Evolutionary conservation across 1,140 invertebrate genomes (phyloP).

Genomic region (Zaprionus taronus): DNA sequence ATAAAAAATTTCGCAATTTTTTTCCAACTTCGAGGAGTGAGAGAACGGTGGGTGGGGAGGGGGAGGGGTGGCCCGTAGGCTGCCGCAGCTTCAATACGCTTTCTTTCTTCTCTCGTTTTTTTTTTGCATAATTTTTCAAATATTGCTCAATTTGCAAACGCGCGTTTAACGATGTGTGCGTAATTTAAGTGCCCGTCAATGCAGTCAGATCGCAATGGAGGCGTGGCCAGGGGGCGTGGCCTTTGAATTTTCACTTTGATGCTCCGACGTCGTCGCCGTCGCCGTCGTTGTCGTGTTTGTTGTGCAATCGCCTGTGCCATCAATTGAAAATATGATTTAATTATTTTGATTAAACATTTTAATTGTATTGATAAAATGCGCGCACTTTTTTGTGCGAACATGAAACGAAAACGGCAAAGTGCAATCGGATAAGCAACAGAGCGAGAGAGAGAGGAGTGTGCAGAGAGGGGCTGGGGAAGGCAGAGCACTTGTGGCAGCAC

Average conservation of each 20-base stretch:
- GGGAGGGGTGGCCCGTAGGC: conserved; percentile 1
- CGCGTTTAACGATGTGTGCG: conserved; percentile 82
- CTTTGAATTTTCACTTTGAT: conserved; percentile 77
- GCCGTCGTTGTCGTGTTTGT: conserved; percentile 1
- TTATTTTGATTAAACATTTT: conserved; percentile 71
- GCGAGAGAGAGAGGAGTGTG: too few relatives aligned
- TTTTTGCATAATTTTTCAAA: conserved; percentile 79
- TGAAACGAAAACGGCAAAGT: conserved; percentile 1
- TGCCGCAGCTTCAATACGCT: conserved; percentile 21
- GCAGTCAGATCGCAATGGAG: conserved; percentile 21
- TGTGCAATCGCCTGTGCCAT: conserved; percentile 68
- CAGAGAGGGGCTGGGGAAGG: background rate
- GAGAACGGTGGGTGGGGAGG: background rate
- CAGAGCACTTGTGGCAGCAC: background rate
- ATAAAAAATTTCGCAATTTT: conserved; percentile 65
- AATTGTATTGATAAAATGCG: conserved; percentile 60
- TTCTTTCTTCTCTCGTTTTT: conserved; percentile 8
- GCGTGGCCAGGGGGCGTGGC: conserved; percentile 13
- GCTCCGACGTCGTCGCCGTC: conserved; percentile 33
- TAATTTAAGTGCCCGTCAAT: conserved; percentile 78
- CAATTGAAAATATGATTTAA: conserved; percentile 78
- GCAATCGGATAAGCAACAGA: conserved; percentile 4
- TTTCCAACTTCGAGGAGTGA: background rate
- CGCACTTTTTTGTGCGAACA: background rate
- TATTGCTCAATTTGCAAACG: conserved; percentile 84